phyloP scores from a whole-genome alignment of 2,113 vertebrate species.

The Gymnorhina tibicen region DNA sequence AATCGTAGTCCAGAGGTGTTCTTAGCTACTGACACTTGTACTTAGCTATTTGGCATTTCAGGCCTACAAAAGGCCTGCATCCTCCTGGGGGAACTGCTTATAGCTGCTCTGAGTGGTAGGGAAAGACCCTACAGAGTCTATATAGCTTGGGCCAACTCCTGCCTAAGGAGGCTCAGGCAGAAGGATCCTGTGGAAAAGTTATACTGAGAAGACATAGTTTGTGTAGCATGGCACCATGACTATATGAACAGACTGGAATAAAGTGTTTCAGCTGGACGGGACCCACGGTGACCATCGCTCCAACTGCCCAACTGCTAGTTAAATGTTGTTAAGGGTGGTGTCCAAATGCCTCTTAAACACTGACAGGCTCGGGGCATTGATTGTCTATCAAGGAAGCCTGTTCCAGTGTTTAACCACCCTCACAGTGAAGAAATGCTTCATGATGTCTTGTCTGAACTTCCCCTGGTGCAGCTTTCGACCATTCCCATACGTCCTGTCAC shows the following conservation, averaged over 20 bases:
- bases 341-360: not conserved
- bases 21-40: not conserved
- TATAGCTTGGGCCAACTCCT: not conserved
- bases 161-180: not conserved
- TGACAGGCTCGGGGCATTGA: not conserved
- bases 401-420: not conserved
- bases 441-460: not conserved
- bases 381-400: not conserved
- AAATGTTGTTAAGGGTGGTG: not conserved
- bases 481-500: fast-evolving
- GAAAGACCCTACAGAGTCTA: not conserved
- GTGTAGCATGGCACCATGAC: not conserved
- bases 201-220: fast-evolving
- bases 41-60: not conserved
- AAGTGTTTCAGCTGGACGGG: not conserved
- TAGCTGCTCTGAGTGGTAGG: not conserved
- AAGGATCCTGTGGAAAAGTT: not conserved
- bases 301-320: fast-evolving
- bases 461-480: not conserved
- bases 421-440: not conserved
- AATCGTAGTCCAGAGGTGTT: not conserved
- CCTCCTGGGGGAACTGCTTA: not conserved
- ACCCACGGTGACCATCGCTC: not conserved
- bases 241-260: not conserved
- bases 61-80: not conserved